Evolutionary conservation across 1,140 invertebrate species (phyloP).

Genomic region (Drosophila sturtevanti): DNA sequence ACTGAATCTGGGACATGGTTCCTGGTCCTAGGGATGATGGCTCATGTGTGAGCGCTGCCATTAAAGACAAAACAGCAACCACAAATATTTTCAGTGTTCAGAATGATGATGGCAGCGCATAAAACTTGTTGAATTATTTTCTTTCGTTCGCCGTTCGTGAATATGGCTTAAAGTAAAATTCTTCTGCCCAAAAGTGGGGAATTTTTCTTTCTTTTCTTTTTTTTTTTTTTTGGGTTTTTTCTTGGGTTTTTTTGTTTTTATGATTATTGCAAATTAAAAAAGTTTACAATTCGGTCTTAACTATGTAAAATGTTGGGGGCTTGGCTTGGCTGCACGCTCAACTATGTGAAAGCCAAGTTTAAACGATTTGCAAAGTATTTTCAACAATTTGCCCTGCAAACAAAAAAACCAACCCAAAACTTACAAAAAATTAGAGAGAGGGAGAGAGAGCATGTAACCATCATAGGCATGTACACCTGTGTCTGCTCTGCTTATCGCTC

Average conservation of each 20-base stretch:
- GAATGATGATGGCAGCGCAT: constrained; percentile 50
- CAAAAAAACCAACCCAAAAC: constrained; percentile 30
- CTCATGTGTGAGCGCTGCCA: constrained; percentile 36
- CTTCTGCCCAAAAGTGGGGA: constrained; percentile 43
- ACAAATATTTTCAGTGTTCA: constrained; percentile 49
- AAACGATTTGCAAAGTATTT: constrained; percentile 67
- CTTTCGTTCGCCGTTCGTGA: constrained; percentile 34
- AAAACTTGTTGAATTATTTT: constrained; percentile 81
- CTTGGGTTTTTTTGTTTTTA: constrained; percentile 34
- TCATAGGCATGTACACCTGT: constrained; percentile 28
- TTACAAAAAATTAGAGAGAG: constrained; percentile 4
- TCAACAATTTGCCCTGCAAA: constrained; percentile 43
- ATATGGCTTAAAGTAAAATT: constrained; percentile 46
- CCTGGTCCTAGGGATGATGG: neutral
- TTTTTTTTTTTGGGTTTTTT: too few relatives aligned
- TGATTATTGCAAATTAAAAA: constrained; percentile 81
- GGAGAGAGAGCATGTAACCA: constrained; percentile 5
- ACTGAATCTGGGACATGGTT: neutral
- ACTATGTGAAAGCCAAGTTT: constrained; percentile 77
- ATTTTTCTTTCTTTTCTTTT: constrained; percentile 31
- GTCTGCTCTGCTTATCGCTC: constrained; percentile 33
- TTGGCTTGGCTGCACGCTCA: constrained; percentile 22
- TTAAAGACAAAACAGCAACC: constrained; percentile 55
- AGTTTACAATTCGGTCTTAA: constrained; percentile 73
- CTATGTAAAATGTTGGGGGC: constrained; percentile 51